Conservation (phyloP, 2,797 vertebrate genomes). For the Eurystomus glaucurus region DNA sequence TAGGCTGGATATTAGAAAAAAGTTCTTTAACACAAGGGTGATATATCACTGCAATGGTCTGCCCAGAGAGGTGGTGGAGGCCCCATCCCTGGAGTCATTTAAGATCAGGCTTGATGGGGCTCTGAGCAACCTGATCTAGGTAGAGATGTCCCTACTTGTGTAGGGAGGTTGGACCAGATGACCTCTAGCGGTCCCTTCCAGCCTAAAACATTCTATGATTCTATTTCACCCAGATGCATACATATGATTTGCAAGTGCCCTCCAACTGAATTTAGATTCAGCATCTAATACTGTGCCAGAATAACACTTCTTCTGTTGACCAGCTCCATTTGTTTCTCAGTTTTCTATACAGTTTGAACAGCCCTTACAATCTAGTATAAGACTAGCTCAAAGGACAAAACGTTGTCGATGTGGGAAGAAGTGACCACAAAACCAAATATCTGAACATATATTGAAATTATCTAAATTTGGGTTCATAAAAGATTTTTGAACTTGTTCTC, state of each 20-base stretch:
- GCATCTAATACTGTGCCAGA: background rate
- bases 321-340: background rate
- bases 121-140: too few relatives aligned
- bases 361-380: background rate
- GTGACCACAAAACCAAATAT: background rate
- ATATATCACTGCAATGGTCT: too few relatives aligned
- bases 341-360: background rate
- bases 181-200: too few relatives aligned
- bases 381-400: background rate
- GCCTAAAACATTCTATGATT: too few relatives aligned
- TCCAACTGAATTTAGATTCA: background rate
- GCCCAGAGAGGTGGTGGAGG: too few relatives aligned
- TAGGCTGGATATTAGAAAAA: too few relatives aligned
- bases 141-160: too few relatives aligned
- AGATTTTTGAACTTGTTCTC: background rate
- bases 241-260: accelerated
- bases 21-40: too few relatives aligned
- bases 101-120: too few relatives aligned
- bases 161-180: too few relatives aligned
- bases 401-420: background rate
- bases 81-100: too few relatives aligned
- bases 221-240: background rate
- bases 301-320: background rate
- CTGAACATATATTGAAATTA: background rate
- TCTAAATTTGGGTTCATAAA: background rate